These are phyloP conservation scores for Aphodius sticticus DNA, from an alignment of 2,888 invertebrate genomes.

Conservation along the genomic window DNA sequence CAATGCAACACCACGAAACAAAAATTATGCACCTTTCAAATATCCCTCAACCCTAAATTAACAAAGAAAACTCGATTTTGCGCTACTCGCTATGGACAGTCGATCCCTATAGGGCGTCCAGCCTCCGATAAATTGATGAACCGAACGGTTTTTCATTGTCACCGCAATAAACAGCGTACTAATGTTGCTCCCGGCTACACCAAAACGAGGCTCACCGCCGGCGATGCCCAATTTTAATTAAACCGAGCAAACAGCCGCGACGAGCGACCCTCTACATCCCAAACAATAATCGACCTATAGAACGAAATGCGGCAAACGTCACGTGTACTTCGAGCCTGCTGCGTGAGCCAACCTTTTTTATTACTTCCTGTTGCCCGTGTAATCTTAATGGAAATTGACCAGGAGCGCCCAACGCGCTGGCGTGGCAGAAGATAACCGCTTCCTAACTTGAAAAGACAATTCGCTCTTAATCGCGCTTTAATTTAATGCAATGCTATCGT, in stretches of 20 bases:
- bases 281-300: neutral
- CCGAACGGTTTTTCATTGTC: neutral
- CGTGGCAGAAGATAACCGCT: neutral
- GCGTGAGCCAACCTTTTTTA: neutral
- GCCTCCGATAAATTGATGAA: neutral
- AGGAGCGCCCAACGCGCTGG: neutral
- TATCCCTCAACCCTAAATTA: neutral
- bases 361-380: neutral
- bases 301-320: neutral
- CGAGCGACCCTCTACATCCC: neutral
- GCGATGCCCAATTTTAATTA: neutral
- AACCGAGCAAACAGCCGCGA: neutral
- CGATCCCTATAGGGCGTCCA: neutral
- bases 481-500: neutral
- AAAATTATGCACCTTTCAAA: too few relatives aligned
- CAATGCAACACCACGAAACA: too few relatives aligned
- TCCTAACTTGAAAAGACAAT: slow-evolving; percentile 4
- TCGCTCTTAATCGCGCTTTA: neutral
- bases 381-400: neutral
- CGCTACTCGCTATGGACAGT: neutral
- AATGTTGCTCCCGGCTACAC: neutral
- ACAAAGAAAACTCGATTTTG: neutral
- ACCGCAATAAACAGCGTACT: neutral
- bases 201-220: neutral
- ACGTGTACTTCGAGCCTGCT: neutral